Evolutionary conservation across 2,888 invertebrate species (phyloP).

Genomic region (Pollenia griseotomentosa): DNA sequence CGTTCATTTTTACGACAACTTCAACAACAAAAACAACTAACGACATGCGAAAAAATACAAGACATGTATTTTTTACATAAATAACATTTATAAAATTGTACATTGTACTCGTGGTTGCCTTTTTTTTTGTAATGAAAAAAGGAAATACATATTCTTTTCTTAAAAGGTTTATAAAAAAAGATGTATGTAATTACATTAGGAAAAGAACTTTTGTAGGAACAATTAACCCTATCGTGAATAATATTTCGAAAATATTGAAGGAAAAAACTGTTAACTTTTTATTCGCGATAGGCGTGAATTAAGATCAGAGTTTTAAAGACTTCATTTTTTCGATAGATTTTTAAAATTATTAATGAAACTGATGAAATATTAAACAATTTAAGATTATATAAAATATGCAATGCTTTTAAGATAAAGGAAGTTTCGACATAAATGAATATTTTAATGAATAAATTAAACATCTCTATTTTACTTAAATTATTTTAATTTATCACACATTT

Average conservation of each 20-base stretch:
- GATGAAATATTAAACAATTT: too few species aligned
- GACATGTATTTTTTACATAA: constrained; percentile 65
- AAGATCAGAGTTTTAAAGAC: constrained; percentile 30
- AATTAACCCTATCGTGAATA: too few species aligned
- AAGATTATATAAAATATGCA: too few species aligned
- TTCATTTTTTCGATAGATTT: background rate
- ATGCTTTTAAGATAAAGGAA: too few species aligned
- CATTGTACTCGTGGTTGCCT: background rate
- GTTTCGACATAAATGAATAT: too few species aligned
- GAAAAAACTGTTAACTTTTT: too few species aligned
- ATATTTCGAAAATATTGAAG: too few species aligned
- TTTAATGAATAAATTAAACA: too few species aligned
- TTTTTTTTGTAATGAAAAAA: background rate
- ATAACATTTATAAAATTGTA: constrained; percentile 44
- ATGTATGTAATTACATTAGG: background rate
- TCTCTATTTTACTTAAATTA: too few species aligned
- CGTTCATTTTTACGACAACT: constrained; percentile 53
- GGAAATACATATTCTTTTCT: background rate
- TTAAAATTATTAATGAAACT: background rate
- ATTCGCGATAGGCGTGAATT: background rate
- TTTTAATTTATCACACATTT: too few species aligned
- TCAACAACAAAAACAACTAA: constrained; percentile 17
- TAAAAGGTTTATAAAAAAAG: background rate
- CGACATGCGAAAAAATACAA: constrained; percentile 23
- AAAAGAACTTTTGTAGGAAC: background rate